Base-by-base conservation (phyloP, 35 echinoderm and acorn worm species). In the Hemicentrotus pulcherrimus region DNA sequence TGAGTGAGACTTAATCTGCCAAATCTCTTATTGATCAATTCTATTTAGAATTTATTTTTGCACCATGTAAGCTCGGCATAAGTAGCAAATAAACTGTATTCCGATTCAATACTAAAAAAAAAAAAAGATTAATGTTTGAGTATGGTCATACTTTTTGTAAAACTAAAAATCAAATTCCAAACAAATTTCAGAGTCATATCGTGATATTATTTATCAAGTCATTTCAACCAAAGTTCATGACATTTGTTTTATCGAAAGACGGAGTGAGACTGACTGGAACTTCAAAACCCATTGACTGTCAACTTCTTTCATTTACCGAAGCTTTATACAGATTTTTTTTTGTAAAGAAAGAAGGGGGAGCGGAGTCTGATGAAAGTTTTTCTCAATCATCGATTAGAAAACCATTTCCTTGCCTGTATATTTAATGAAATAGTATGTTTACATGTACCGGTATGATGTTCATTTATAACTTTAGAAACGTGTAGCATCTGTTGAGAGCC, bases 351-450 rank as follows among this genome's bases (percentile, higher is more conserved):
- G 61, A 71, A 71, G 18, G 65, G 6, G 8, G 7, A 78, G 19
- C 65, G 6, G 28, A 78, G 19, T n/a, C n/a, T 78, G 28, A 22
- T 78, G 19, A 28, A 22, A 78, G 35, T 28, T 78, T 78, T 6
- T n/a, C 65, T 22, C 65, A 78, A 78, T 78, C 65, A n/a, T 18
- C 19, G 22, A 78, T 78, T 78, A 78, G 65, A 78, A n/a, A 78
- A 78, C 65, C 65, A 78, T 78, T 78, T 78, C 65, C 65, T 78
- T 78, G 65, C 65, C 65, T 78, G 9, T 55, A 0, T 78, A 78
- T n/a, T 22, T 78, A 78, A 78, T 78, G 65, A 78, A 78, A 78
- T 78, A 78, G 19, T 78, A 78, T 78, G 65, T 78, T n/a, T 78
- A 78, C 24, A 78, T n/a, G 65, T 5, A n/a, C n/a, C n/a, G n/a